Conservation (phyloP, 2,797 vertebrate genomes). For the Sorex maritimensis region DNA sequence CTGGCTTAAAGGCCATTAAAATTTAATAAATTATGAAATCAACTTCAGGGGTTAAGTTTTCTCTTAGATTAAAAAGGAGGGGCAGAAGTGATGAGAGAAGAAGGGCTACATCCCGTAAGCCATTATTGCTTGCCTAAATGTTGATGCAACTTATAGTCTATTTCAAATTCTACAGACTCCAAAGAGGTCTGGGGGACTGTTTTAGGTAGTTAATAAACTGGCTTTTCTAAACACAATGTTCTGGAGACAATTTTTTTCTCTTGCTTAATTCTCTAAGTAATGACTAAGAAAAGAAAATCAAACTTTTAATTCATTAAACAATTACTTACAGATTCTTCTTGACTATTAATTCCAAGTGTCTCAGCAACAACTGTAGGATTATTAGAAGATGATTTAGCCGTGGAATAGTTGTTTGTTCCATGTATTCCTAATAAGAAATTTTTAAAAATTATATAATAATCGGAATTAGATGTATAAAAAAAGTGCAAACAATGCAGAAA, state of each 20-base stretch:
- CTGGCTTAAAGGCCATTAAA: slow-evolving; percentile 37
- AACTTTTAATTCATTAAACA: slow-evolving; percentile 61
- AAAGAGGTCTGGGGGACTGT: neutral
- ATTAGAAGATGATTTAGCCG: slow-evolving; percentile 89
- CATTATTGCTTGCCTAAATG: neutral
- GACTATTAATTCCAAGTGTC: slow-evolving; percentile 93
- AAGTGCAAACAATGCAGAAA: slow-evolving; percentile 18
- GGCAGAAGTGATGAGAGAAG: neutral
- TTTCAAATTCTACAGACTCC: slow-evolving; percentile 30
- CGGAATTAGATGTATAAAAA: slow-evolving; percentile 38
- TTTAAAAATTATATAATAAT: slow-evolving; percentile 61
- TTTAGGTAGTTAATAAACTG: neutral
- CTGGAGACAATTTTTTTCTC: slow-evolving; percentile 48
- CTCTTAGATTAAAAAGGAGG: slow-evolving; percentile 13
- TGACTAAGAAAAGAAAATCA: slow-evolving; percentile 28
- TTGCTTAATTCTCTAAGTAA: slow-evolving; percentile 62
- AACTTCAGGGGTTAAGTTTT: slow-evolving; percentile 56
- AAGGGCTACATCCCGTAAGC: neutral
- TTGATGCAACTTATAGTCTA: neutral
- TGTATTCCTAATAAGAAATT: slow-evolving; percentile 87
- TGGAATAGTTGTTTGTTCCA: slow-evolving; percentile 80
- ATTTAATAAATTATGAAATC: slow-evolving; percentile 53
- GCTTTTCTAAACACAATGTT: slow-evolving; percentile 48
- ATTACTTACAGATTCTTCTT: slow-evolving; percentile 91
- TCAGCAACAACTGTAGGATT: slow-evolving; percentile 93